Percentiles rank a stretch among this genome's conserved stretches.
Conservation (phyloP, 2,888 invertebrate species). For the Dyspetes luteomarginatus region DNA sequence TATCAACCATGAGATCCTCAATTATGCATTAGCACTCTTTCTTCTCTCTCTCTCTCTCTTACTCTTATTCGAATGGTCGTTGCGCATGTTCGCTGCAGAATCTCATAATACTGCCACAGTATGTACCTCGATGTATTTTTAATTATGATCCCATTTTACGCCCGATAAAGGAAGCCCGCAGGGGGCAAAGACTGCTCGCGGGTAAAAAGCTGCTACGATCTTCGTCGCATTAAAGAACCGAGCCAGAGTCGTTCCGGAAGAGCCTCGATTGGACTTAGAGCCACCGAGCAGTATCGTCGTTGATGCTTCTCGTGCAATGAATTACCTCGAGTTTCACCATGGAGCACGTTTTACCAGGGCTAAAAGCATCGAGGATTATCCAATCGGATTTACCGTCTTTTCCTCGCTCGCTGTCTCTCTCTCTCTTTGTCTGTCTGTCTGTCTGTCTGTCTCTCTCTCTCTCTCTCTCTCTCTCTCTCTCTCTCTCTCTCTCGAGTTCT, state of each 20-base stretch:
- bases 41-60: neutral
- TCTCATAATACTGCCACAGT: neutral
- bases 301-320: neutral
- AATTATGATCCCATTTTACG: constrained; percentile 62
- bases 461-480: too few species aligned
- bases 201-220: constrained; percentile 8
- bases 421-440: too few species aligned
- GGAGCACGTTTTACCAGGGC: constrained; percentile 3
- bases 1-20: constrained; percentile 23
- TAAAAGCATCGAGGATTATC: constrained; percentile 59
- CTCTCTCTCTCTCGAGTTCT: neutral
- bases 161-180: constrained; percentile 63
- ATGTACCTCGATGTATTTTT: constrained; percentile 58
- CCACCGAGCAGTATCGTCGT: neutral
- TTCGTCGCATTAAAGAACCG: constrained; percentile 13
- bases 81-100: constrained; percentile 3
- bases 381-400: constrained; percentile 55
- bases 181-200: constrained; percentile 24
- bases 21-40: constrained; percentile 43
- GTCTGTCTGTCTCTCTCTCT: constrained; percentile 28
- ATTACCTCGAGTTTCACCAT: neutral
- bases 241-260: constrained; percentile 11
- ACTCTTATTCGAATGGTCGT: neutral
- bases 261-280: constrained; percentile 4
- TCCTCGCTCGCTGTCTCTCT: neutral